A percentile compares a stretch with the other conserved stretches of the same genome.
phyloP scores from a whole-genome alignment of 2,797 vertebrate genomes.

The Tenualosa ilisha region DNA sequence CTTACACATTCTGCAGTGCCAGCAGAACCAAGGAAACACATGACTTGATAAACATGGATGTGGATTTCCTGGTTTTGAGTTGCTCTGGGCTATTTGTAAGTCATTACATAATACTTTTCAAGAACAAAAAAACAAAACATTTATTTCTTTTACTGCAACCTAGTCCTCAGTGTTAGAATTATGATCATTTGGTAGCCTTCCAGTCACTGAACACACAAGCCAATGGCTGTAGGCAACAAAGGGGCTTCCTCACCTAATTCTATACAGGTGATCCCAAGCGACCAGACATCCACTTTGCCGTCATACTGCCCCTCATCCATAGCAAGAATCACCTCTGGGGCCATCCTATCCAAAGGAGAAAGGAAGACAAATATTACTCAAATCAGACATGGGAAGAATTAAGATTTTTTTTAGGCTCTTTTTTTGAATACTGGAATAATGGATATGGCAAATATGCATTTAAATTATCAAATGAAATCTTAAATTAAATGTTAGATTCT shows the following conservation, averaged over 20 bases:
- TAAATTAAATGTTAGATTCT: too few relatives aligned
- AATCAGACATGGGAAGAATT: not conserved
- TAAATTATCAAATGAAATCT: not conserved
- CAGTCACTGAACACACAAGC: not conserved
- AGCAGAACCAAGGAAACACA: not conserved
- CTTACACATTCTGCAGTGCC: too few relatives aligned
- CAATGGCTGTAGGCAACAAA: not conserved
- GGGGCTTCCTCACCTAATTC: constrained; percentile 85
- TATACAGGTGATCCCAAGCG: constrained; percentile 98
- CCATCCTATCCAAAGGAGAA: constrained; percentile 83
- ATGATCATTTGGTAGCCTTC: not conserved
- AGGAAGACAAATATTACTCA: not conserved
- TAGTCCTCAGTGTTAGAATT: not conserved
- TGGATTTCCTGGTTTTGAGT: too few relatives aligned
- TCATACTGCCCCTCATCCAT: constrained; percentile 99
- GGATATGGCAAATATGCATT: not conserved
- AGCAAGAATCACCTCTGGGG: constrained; percentile 98
- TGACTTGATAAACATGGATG: not conserved
- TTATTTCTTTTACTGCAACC: not conserved
- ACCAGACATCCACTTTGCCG: constrained; percentile 98
- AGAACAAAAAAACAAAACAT: not conserved
- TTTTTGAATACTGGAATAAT: not conserved
- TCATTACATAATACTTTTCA: not conserved
- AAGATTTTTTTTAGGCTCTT: too few relatives aligned
- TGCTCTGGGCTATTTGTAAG: too few relatives aligned